Conservation (phyloP, 2,113 vertebrate species). For the Psilopogon haemacephalus region DNA sequence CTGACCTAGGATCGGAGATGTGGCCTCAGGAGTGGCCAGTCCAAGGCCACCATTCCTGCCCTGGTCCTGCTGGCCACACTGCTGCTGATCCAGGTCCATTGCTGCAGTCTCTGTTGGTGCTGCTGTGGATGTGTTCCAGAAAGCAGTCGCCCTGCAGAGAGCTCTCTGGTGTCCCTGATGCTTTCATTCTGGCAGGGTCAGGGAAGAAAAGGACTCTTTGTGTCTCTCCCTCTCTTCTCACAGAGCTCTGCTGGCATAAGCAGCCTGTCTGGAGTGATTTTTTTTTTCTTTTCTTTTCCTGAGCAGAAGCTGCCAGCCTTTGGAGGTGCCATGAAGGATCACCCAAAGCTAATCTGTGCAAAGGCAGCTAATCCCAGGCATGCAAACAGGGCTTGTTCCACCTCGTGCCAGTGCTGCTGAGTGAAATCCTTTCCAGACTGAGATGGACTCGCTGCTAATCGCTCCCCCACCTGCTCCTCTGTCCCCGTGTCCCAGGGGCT, state of each 20-base stretch:
- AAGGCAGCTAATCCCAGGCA: constrained; percentile 61
- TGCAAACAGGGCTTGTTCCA: constrained; percentile 55
- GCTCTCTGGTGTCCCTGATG: not conserved
- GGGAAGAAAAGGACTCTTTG: not conserved
- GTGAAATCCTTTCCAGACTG: constrained; percentile 72
- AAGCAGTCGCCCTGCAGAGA: not conserved
- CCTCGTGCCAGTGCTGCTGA: constrained; percentile 55
- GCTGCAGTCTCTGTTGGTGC: not conserved
- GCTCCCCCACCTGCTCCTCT: constrained; percentile 73
- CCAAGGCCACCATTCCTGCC: too few species aligned
- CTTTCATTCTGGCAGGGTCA: fast-evolving
- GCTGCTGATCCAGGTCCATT: not conserved
- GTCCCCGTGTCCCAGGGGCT: not conserved
- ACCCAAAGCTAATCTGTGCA: constrained; percentile 40
- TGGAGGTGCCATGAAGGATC: not conserved
- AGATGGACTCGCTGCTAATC: constrained; percentile 66
- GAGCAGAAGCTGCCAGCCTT: constrained; percentile 6
- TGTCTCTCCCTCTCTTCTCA: not conserved
- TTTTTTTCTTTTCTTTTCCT: constrained; percentile 32
- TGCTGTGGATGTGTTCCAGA: not conserved
- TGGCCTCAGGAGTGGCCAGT: too few species aligned
- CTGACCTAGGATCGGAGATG: too few species aligned
- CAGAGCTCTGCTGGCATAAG: not conserved
- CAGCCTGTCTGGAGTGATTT: constrained; percentile 36
- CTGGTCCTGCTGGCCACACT: too few species aligned